Percentiles rank a stretch among this genome's conserved stretches.
Evolutionary conservation across 2,113 vertebrate species (phyloP).

Genomic region (Pungitius pungitius): DNA sequence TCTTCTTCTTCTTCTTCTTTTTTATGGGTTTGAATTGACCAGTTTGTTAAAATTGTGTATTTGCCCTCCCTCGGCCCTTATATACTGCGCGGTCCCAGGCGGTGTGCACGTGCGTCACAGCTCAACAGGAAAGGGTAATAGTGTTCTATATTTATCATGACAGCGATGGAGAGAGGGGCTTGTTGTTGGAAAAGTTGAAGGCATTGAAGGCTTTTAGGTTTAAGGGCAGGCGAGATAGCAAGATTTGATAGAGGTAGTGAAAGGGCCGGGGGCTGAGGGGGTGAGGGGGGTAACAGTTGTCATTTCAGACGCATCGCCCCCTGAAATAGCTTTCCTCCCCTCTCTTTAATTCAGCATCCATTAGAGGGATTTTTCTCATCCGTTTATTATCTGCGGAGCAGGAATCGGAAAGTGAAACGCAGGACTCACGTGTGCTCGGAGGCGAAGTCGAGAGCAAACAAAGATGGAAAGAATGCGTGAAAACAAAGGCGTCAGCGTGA

Average conservation of each 20-base stretch:
- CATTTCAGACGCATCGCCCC: conserved; percentile 72
- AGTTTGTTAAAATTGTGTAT: conserved; percentile 23
- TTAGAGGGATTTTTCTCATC: conserved; percentile 3
- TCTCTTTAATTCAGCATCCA: conserved; percentile 39
- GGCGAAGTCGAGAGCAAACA: conserved; percentile 56
- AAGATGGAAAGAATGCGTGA: conserved; percentile 80
- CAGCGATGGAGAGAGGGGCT: conserved; percentile 60
- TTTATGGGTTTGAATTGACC: not conserved
- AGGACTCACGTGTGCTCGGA: conserved; percentile 18
- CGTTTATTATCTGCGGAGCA: conserved; percentile 1
- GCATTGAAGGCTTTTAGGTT: conserved; percentile 63
- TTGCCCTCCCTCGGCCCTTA: conserved; percentile 49
- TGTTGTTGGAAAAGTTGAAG: conserved; percentile 80
- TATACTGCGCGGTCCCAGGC: conserved; percentile 53
- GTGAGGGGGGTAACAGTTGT: conserved; percentile 64
- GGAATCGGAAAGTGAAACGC: conserved; percentile 4
- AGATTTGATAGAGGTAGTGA: conserved; percentile 58
- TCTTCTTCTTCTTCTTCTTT: not conserved
- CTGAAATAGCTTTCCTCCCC: conserved; percentile 73
- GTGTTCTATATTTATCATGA: conserved; percentile 82
- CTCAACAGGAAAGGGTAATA: conserved; percentile 69
- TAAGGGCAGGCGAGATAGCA: conserved; percentile 55
- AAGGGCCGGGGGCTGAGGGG: conserved; percentile 16
- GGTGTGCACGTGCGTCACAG: conserved; percentile 61
- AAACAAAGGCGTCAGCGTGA: conserved; percentile 65